Percentiles rank a stretch among this genome's conserved stretches.
phyloP scores from a whole-genome alignment of 1,140 invertebrate species.

The Papilio polytes region DNA sequence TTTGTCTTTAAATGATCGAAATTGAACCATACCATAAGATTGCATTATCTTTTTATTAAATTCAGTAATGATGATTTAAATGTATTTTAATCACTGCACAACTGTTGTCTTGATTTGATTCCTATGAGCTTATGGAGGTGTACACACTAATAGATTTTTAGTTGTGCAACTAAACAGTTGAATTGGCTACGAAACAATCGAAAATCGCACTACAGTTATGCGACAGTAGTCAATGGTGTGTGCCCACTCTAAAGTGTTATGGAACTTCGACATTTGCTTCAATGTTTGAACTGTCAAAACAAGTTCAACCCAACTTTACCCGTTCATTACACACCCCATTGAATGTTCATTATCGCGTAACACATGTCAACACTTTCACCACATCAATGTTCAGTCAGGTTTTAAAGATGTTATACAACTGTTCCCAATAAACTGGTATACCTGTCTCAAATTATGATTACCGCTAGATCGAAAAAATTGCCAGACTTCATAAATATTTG shows the following conservation, averaged over 20 bases:
- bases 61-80: no score
- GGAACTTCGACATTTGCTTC: neutral
- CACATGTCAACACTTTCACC: constrained; percentile 66
- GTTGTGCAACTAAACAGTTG: no score
- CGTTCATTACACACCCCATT: constrained; percentile 18
- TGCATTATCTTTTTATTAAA: no score
- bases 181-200: no score
- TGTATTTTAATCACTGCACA: no score
- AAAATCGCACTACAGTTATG: no score
- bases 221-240: no score
- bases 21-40: no score
- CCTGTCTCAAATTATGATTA: constrained; percentile 10
- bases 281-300: neutral
- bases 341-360: constrained; percentile 47
- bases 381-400: constrained; percentile 53
- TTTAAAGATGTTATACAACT: constrained; percentile 63
- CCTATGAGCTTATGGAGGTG: no score
- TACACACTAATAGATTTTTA: no score
- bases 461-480: neutral
- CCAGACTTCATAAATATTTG: neutral
- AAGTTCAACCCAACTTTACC: neutral
- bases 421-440: constrained; percentile 6
- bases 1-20: neutral
- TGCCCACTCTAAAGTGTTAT: no score
- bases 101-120: no score